phyloP scores from a whole-genome alignment of 2,113 vertebrate genomes.

The Neogobius melanostomus region DNA sequence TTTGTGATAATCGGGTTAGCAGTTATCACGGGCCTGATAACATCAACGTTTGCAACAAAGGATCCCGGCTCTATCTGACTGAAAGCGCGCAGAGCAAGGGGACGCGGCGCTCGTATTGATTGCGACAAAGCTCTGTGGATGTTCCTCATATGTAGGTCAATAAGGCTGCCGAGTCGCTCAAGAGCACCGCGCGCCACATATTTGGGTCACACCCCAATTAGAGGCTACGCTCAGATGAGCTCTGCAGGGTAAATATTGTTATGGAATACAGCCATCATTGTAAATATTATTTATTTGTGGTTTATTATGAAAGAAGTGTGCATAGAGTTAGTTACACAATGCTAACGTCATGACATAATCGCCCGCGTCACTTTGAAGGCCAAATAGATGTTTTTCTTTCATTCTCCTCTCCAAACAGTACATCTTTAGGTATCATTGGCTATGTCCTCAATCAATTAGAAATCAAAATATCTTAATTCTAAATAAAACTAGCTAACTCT shows the following conservation, averaged over 20 bases:
- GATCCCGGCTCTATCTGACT: slow-evolving; percentile 5
- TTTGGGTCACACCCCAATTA: slow-evolving; percentile 80
- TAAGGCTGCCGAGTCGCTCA: slow-evolving; percentile 68
- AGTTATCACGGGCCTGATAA: slow-evolving; percentile 4
- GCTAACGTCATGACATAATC: no score
- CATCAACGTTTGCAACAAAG: neutral
- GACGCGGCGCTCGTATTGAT: slow-evolving; percentile 58
- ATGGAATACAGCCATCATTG: slow-evolving; percentile 63
- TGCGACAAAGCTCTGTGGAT: slow-evolving; percentile 55
- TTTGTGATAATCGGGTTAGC: neutral
- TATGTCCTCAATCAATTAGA: no score
- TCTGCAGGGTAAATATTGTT: slow-evolving; percentile 65
- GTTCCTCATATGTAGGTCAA: slow-evolving; percentile 75
- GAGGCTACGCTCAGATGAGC: slow-evolving; percentile 61
- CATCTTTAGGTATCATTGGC: no score
- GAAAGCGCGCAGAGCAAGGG: slow-evolving; percentile 24
- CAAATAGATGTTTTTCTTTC: no score
- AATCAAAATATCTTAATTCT: no score
- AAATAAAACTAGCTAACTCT: no score
- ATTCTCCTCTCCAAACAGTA: no score
- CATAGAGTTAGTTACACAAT: no score
- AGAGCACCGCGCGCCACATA: slow-evolving; percentile 70
- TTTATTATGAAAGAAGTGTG: slow-evolving; percentile 51
- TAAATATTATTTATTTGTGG: slow-evolving; percentile 54
- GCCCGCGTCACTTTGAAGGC: no score